Percentiles rank a stretch among this genome's conserved stretches.
Evolutionary conservation across 2,113 vertebrate genomes (phyloP).

Genomic region (Dipodomys ordii): DNA sequence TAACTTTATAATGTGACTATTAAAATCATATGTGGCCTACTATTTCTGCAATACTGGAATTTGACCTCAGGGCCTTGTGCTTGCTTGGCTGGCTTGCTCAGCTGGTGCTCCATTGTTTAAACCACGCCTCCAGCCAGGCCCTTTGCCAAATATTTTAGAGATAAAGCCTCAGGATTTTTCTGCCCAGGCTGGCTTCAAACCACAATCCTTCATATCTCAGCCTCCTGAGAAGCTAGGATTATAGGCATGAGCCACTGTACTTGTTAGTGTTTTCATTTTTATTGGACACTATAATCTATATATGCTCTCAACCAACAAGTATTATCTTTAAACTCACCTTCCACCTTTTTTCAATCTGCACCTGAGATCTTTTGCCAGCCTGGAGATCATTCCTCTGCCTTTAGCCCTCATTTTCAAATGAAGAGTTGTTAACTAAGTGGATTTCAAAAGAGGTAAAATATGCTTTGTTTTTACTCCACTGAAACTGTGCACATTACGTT

Average conservation of each 20-base stretch:
- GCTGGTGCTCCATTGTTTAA: too few relatives aligned
- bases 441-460: background rate
- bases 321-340: background rate
- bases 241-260: too few relatives aligned
- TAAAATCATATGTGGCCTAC: background rate
- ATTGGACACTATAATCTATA: background rate
- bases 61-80: too few relatives aligned
- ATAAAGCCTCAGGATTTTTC: too few relatives aligned
- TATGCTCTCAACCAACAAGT: background rate
- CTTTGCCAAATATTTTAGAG: too few relatives aligned
- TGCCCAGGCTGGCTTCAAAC: too few relatives aligned
- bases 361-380: background rate
- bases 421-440: background rate
- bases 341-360: background rate
- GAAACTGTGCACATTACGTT: background rate
- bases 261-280: background rate
- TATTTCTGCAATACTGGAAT: too few relatives aligned
- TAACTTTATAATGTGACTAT: background rate
- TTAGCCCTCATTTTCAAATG: background rate
- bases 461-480: background rate
- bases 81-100: too few relatives aligned
- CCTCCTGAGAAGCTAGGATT: too few relatives aligned
- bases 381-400: background rate
- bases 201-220: too few relatives aligned
- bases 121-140: too few relatives aligned